Base-by-base conservation (phyloP, 2,888 invertebrate genomes). In the Eupithecia dodoneata region DNA sequence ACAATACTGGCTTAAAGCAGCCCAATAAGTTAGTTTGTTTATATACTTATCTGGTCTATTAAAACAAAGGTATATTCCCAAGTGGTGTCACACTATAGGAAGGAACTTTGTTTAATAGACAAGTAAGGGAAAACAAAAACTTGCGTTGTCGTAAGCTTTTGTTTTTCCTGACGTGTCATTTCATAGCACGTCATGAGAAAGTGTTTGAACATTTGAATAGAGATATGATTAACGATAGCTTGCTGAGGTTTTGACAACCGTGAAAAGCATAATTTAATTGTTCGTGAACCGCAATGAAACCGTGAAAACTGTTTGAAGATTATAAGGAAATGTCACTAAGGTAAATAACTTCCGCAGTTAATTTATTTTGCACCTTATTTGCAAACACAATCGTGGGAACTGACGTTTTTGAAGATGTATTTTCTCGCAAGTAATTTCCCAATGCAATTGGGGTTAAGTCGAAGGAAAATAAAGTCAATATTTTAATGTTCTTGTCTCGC, bases 221-320 rank as follows among this genome's bases (percentile, higher is more conserved):
- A 74, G 65, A 72, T 65, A 74, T 49, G 44, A 72, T 74, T 45
- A 30, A 63, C 18, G 67, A 63, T 49, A 63, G 63, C 65, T 70
- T 65, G 44, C 65, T 70, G 69, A 74, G 72, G 49, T 74, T 74
- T 75, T 74, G 55, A 77, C 70, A 75, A 65, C 74, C 41, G 49
- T 47, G 41, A 77, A 65, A 76, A 77, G 65, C 55, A 30, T 18
- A 63, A 4, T 63, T 15, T 67, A 72, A 72, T 63, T 45, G 66
- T 71, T 66, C 66, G 59, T 30, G 59, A 59, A 76, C 70, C 41
- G 18, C 52, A 74, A 47, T 59, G 49, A 49, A 71, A 71, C 10
- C 45, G 74, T 63, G 55, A 59, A 67, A 59, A 55, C 52, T 0
- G 67, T 69, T 65, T 65, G 42, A 30, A 59, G 18, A 63, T 45